A percentile compares a stretch with the other conserved stretches of the same genome.
These are phyloP conservation scores for Aphaenogaster ashmeadi DNA, from an alignment of 1,140 invertebrate species.

Conservation along the genomic window DNA sequence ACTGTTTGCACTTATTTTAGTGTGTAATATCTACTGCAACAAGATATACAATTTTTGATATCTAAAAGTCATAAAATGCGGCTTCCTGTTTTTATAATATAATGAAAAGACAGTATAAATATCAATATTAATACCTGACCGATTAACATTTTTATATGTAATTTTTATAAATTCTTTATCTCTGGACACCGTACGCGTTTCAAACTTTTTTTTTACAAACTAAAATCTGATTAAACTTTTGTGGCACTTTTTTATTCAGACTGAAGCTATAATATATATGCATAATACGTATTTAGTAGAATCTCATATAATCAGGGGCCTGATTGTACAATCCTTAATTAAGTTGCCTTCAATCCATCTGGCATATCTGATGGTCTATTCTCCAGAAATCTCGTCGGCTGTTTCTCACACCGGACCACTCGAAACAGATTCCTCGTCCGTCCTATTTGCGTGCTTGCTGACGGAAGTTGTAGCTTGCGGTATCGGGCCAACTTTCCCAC, in stretches of 20 bases:
- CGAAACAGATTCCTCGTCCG: slow-evolving; percentile 16
- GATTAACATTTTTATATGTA: not conserved
- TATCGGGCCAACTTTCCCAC: slow-evolving; percentile 59
- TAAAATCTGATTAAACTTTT: not conserved
- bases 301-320: not conserved
- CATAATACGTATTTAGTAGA: not conserved
- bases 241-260: not conserved
- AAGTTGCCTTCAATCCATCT: not conserved
- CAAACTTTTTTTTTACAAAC: not conserved
- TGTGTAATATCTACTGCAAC: not conserved
- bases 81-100: not conserved
- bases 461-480: slow-evolving; percentile 80
- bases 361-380: not conserved
- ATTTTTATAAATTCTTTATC: not conserved
- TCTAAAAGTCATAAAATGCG: not conserved
- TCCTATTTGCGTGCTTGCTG: slow-evolving; percentile 44
- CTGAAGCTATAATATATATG: not conserved
- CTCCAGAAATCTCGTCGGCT: slow-evolving; percentile 22
- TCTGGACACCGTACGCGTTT: not conserved
- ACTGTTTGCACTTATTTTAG: not conserved
- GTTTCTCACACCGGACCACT: slow-evolving; percentile 58
- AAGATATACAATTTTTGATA: not conserved
- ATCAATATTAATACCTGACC: not conserved
- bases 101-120: not conserved
- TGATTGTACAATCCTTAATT: not conserved